Conservation (phyloP, 1,140 invertebrate species). For the Calephelis nemesis region DNA sequence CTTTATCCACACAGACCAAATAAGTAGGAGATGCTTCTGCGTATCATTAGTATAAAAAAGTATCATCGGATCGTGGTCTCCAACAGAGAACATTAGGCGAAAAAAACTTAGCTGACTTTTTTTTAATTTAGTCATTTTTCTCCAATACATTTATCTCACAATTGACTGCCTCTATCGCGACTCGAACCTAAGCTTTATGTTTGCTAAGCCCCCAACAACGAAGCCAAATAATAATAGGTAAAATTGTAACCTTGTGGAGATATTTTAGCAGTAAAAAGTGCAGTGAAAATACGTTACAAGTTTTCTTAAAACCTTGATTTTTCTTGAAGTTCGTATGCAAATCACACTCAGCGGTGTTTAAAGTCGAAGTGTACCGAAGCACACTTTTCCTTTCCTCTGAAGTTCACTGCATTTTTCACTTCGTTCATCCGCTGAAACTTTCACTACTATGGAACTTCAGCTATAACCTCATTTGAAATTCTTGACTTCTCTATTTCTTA, state of each 20-base stretch:
- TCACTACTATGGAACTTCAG: constrained; percentile 36
- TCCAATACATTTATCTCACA: too few relatives aligned
- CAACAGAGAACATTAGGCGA: too few relatives aligned
- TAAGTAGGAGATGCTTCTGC: too few relatives aligned
- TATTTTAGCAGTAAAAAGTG: neutral
- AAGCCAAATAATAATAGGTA: neutral
- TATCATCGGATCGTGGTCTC: too few relatives aligned
- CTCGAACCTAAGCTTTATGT: too few relatives aligned
- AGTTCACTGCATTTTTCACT: constrained; percentile 72
- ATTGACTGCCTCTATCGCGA: too few relatives aligned
- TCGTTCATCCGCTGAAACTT: constrained; percentile 45
- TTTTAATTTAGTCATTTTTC: too few relatives aligned
- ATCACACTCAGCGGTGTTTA: constrained; percentile 33
- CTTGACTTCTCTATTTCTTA: neutral
- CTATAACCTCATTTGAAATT: neutral
- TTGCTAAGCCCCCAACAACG: too few relatives aligned
- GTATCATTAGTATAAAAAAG: too few relatives aligned
- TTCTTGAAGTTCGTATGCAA: constrained; percentile 31
- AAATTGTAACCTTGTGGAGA: neutral
- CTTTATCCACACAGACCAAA: too few relatives aligned
- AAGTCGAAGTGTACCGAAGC: constrained; percentile 37
- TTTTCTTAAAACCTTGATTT: constrained; percentile 20
- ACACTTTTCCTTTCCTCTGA: constrained; percentile 56
- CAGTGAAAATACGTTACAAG: constrained; percentile 5
- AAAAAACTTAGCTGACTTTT: too few relatives aligned